Evolutionary conservation across 2,113 vertebrate species (phyloP).

Genomic region (Setophaga kirtlandii): DNA sequence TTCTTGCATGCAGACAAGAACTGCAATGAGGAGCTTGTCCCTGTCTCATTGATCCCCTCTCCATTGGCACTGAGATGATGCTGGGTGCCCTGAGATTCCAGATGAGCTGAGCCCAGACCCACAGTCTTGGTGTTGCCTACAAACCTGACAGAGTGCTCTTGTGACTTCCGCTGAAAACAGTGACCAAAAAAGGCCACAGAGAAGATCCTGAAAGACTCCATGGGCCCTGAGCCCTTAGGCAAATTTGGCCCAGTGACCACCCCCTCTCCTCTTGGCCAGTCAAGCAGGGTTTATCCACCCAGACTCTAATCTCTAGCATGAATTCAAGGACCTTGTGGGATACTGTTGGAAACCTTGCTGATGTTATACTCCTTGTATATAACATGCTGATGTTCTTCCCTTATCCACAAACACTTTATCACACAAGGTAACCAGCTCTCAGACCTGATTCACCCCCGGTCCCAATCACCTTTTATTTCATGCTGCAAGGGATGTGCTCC

Average conservation of each 20-base stretch:
- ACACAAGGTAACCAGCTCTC: neutral
- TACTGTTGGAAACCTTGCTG: neutral
- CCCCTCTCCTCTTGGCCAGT: neutral
- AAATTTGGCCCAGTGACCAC: rapidly evolving
- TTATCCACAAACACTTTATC: neutral
- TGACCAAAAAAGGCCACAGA: neutral
- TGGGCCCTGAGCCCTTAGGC: rapidly evolving
- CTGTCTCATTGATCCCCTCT: neutral
- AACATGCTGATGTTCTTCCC: neutral
- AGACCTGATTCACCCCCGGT: neutral
- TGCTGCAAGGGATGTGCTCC: neutral
- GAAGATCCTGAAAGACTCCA: neutral
- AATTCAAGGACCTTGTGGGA: neutral
- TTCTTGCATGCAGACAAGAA: neutral
- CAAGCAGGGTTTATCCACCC: neutral
- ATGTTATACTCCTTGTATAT: neutral
- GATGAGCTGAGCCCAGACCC: neutral
- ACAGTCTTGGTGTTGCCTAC: neutral
- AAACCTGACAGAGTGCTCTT: neutral
- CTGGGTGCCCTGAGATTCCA: neutral
- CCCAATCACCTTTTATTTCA: neutral
- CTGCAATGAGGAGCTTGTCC: neutral
- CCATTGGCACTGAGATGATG: neutral
- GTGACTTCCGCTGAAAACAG: rapidly evolving
- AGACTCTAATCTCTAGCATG: rapidly evolving